Conservation (phyloP, 2,797 vertebrate species). For the Lutjanus argentimaculatus region DNA sequence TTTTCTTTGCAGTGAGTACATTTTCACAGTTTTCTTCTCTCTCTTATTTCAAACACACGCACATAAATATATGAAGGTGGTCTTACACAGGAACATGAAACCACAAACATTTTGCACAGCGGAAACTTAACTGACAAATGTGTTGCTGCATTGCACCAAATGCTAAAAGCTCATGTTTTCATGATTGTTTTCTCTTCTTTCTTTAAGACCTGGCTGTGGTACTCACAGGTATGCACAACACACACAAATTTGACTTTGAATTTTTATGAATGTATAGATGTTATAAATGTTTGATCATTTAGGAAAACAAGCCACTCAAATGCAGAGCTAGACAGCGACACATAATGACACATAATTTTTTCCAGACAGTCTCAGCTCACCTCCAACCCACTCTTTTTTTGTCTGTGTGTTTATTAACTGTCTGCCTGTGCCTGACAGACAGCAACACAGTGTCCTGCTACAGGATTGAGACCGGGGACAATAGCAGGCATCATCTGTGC, state of each 20-base stretch:
- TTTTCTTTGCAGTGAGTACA: conserved; percentile 73
- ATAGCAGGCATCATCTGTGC: conserved; percentile 77
- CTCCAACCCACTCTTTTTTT: conserved; percentile 40
- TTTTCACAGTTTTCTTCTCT: not conserved
- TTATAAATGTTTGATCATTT: not conserved
- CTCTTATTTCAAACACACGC: not conserved
- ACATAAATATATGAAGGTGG: conserved; percentile 16
- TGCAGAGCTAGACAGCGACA: not conserved
- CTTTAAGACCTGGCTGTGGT: conserved; percentile 45
- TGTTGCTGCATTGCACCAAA: not conserved
- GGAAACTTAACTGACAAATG: conserved; percentile 50
- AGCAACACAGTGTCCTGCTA: conserved; percentile 70
- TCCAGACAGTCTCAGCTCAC: conserved; percentile 34
- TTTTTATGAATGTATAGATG: not conserved
- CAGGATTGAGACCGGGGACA: conserved; percentile 76
- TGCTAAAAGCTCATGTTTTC: not conserved
- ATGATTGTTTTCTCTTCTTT: conserved; percentile 35
- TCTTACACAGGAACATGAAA: conserved; percentile 73
- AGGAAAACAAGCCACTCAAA: not conserved
- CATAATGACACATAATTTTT: conserved; percentile 35
- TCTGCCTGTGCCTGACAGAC: conserved; percentile 57
- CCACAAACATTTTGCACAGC: conserved; percentile 41
- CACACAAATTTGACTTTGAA: not conserved
- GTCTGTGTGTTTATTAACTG: conserved; percentile 21
- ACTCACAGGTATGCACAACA: conserved; percentile 46